Evolutionary conservation across 2,888 invertebrate species (phyloP).

Genomic region (Drosophila nr. medialis): DNA sequence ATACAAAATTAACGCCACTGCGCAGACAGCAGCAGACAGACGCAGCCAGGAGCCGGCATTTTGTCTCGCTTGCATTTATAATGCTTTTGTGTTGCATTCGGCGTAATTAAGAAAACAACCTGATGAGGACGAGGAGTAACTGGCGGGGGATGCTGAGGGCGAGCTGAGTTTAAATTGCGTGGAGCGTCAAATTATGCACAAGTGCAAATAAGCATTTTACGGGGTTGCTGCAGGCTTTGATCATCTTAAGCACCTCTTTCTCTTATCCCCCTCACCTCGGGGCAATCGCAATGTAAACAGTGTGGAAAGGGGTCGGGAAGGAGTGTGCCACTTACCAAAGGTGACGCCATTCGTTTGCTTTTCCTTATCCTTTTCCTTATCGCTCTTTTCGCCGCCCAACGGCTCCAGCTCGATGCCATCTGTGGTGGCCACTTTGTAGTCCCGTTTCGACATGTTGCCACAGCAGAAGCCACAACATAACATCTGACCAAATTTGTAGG

Average conservation of each 20-base stretch:
- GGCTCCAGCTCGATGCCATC: conserved; percentile 85
- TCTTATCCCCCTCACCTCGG: neutral
- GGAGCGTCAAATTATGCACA: conserved; percentile 70
- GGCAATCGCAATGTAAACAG: conserved; percentile 35
- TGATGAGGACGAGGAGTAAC: conserved; percentile 49
- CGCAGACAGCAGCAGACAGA: conserved; percentile 1
- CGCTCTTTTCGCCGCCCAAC: conserved; percentile 83
- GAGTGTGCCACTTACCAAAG: conserved; percentile 79
- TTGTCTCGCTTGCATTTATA: conserved; percentile 52
- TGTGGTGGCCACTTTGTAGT: conserved; percentile 84
- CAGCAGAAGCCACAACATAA: conserved; percentile 84
- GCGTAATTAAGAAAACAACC: conserved; percentile 75
- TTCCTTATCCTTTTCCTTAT: conserved; percentile 82
- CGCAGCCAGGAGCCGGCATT: conserved; percentile 5
- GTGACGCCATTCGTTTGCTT: conserved; percentile 84
- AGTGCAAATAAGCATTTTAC: conserved; percentile 81
- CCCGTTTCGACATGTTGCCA: conserved; percentile 84
- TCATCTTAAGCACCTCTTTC: conserved; percentile 51
- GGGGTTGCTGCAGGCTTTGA: conserved; percentile 53
- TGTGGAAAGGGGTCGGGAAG: too few species aligned
- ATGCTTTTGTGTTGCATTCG: conserved; percentile 73
- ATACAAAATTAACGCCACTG: conserved; percentile 54
- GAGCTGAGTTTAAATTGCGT: conserved; percentile 39
- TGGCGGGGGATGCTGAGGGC: neutral
- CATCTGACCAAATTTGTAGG: conserved; percentile 82